Evolutionary conservation across 2,888 invertebrate genomes (phyloP).

Genomic region (Caenorhabditis imperialis): DNA sequence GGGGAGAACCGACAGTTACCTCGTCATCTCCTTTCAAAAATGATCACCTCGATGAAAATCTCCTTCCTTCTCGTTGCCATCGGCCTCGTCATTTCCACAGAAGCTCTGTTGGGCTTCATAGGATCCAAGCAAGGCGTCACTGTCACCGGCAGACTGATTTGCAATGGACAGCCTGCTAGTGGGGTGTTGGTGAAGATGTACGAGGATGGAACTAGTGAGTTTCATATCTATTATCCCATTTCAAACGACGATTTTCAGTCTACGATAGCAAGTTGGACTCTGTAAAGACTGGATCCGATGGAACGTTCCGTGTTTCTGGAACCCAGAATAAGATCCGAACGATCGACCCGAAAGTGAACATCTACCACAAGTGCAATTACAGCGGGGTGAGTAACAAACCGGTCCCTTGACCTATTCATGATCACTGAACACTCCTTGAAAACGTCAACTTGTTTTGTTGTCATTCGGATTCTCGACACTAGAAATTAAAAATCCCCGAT

Average conservation of each 20-base stretch:
- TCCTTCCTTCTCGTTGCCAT: conserved; percentile 7
- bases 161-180: conserved; percentile 40
- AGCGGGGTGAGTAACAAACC: conserved; percentile 45
- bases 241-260: conserved; percentile 9
- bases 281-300: conserved; percentile 65
- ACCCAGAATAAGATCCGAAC: conserved; percentile 56
- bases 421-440: too few relatives aligned
- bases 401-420: too few relatives aligned
- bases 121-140: conserved; percentile 38
- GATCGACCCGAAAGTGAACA: conserved; percentile 59
- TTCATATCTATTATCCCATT: background rate
- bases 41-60: too few relatives aligned
- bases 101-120: conserved; percentile 21
- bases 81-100: background rate
- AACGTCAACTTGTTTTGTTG: too few relatives aligned
- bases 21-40: too few relatives aligned
- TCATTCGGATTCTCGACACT: too few relatives aligned
- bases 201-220: conserved; percentile 45
- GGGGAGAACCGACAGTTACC: too few relatives aligned
- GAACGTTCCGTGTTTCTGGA: conserved; percentile 64
- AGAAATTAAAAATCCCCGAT: too few relatives aligned
- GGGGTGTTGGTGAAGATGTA: conserved; percentile 22
- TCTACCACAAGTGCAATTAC: conserved; percentile 57
- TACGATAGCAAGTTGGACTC: conserved; percentile 71
- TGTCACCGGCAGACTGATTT: conserved; percentile 27